These are phyloP conservation scores for Bujurquina vittata DNA, from an alignment of 2,113 vertebrate genomes.

Conservation along the genomic window DNA sequence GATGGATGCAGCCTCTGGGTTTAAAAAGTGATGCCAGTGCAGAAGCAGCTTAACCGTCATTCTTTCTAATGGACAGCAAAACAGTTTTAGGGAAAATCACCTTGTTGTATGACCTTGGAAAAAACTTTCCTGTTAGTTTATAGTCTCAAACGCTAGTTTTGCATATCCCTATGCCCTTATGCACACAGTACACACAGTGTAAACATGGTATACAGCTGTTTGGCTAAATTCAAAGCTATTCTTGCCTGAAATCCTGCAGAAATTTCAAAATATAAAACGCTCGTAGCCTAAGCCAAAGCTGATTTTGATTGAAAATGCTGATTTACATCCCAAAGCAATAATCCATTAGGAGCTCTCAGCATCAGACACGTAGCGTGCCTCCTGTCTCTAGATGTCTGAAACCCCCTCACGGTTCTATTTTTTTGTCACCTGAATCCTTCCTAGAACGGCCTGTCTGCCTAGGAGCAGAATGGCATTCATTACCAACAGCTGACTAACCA, in stretches of 20 bases:
- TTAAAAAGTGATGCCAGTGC: too few species aligned
- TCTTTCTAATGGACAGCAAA: neutral
- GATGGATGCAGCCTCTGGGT: too few species aligned
- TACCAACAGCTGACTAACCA: constrained; percentile 59
- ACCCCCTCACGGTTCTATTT: constrained; percentile 26
- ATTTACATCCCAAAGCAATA: constrained; percentile 10
- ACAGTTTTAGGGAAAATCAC: neutral
- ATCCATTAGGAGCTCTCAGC: neutral
- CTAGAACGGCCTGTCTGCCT: neutral
- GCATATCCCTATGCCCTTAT: neutral
- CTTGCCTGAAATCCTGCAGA: neutral
- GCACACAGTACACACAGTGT: neutral
- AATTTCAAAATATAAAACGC: neutral
- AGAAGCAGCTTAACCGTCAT: too few species aligned
- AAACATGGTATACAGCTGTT: neutral
- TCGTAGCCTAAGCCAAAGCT: neutral
- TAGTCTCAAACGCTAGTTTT: neutral
- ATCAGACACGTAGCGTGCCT: constrained; percentile 29
- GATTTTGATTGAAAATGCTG: neutral
- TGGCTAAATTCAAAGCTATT: neutral
- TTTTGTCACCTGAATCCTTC: constrained; percentile 38
- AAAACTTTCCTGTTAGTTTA: neutral
- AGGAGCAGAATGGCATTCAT: constrained; percentile 48
- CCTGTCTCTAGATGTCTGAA: constrained; percentile 38
- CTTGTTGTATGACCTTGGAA: neutral